Percentiles rank a stretch among this genome's conserved stretches.
phyloP scores from a whole-genome alignment of 2,113 vertebrate genomes.

The Pelecanus crispus region DNA sequence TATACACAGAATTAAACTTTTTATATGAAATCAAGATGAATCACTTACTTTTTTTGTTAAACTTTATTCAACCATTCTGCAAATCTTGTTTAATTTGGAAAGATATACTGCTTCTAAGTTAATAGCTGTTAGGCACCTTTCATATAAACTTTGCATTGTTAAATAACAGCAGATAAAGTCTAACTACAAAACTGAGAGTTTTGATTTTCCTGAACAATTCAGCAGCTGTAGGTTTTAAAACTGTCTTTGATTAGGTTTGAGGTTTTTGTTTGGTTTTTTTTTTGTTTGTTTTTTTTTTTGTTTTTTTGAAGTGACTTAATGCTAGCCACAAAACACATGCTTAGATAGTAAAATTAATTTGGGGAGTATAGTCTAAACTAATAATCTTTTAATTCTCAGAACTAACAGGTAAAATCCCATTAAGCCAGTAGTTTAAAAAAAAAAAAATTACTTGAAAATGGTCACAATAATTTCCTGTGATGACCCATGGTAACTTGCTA shows the following conservation, averaged over 20 bases:
- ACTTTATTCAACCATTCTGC: not conserved
- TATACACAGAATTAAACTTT: not conserved
- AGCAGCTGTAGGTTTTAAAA: constrained; percentile 59
- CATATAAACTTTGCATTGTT: constrained; percentile 41
- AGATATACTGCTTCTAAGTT: constrained; percentile 23
- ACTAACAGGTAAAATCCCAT: not conserved
- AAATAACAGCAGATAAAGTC: constrained; percentile 18
- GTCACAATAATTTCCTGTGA: not conserved
- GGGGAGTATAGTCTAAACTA: not conserved
- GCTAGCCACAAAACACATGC: not conserved
- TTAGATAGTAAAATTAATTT: constrained; percentile 15
- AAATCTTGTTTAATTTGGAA: constrained; percentile 27
- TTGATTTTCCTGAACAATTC: constrained; percentile 55
- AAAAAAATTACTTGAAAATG: not conserved
- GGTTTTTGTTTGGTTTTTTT: not conserved
- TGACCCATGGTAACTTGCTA: not conserved
- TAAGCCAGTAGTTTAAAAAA: not conserved
- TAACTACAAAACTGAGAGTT: constrained; percentile 37
- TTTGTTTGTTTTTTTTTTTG: too few species aligned
- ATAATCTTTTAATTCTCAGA: not conserved
- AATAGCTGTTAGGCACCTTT: constrained; percentile 62
- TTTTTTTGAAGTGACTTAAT: not conserved
- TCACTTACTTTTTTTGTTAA: not conserved
- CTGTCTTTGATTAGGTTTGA: constrained; percentile 1
- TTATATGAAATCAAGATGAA: not conserved